Evolutionary conservation across 2,797 vertebrate species (phyloP), one percentile per base, ranked within the genome.

Genomic region (Lates japonicus): DNA sequence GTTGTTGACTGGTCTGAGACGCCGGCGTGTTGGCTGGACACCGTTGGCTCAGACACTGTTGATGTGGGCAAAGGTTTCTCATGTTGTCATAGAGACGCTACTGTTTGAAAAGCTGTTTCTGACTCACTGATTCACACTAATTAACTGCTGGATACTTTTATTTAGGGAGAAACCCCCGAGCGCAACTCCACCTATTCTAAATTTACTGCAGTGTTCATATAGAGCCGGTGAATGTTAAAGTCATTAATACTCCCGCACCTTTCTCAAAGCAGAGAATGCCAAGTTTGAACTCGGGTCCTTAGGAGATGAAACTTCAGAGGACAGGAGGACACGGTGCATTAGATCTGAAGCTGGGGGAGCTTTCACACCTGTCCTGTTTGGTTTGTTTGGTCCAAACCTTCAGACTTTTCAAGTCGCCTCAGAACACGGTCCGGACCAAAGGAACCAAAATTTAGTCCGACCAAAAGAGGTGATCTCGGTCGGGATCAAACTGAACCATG

Each of bases 1-100:
- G 66, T 37, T 64, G 63, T 17, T 25, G 60, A 48, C 35, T 33
- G 68, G 60, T 13, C 54, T 12, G 58, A 63, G 42, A 37, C 29
- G 3, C 13, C 4, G n/a, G 69, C 10, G 3, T 12, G n/a, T 20
- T 60, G 2, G 74, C 76, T 55, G 44, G 6, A n/a, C 13, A 22
- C 2, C 1, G 33, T 4, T 78, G 83, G 83, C 75, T 20, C 19
- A n/a, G 4, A 17, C 63, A 25, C 31, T 83, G 86, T 81, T 90
- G 80, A 82, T 69, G 67, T 80, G 69, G 80, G 79, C 75, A 82
- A 25, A 51, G n/a, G 65, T 66, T 72, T 22, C 67, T 17, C 33
- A 33, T 19, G 84, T 87, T 10, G 39, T 80, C 81, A 87, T 86
- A 39, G 87, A 82, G 62, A 89, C 54, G n/a, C 67, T 52, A 29